Evolutionary conservation across 2,888 invertebrate species (phyloP), one percentile per base, ranked within the genome.

Genomic region (Philereme vetulata): DNA sequence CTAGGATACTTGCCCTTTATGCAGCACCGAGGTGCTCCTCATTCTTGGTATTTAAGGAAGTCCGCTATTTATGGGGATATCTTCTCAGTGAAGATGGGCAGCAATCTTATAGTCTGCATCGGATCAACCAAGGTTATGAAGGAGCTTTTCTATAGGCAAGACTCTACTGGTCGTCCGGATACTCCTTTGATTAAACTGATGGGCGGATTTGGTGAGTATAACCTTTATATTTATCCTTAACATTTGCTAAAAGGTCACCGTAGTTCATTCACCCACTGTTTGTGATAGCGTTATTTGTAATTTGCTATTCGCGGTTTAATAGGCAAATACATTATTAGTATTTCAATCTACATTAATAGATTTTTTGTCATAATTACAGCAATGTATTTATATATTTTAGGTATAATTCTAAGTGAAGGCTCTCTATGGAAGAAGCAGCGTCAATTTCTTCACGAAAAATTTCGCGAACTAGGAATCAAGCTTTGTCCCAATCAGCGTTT

Each of bases 361-460:
- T 35, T 35, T 35, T 6, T 35, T 35, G 5, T 35, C 7, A 35
- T 35, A 35, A 35, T 6, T 38, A 38, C 8, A 7, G 6, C 6
- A 38, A 4, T 38, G 6, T 5, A 38, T 8, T 38, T 48, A n/a
- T n/a, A 50, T 35, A 3, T 40, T 47, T 62, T 5, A 44, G 84
- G 77, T 59, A 78, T 79, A 44, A 57, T 78, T 34, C 61, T 77
- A 11, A 82, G 96, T 66, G 95, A 96, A 69, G 97, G 97, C 36
- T 93, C 93, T 65, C 83, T 97, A 68, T 97, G 97, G 97, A 96
- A 96, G 80, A 95, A 96, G 68, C 97, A 97, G 80, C 91, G 97
- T 43, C 93, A 94, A 70, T 97, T 97, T 82, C 90, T 97, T 49
- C 96, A 96, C 78, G 95, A 96, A 63, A 95, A 96, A 66, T 92